phyloP scores from a whole-genome alignment of 2,797 vertebrate species.

The Danio tinwini region DNA sequence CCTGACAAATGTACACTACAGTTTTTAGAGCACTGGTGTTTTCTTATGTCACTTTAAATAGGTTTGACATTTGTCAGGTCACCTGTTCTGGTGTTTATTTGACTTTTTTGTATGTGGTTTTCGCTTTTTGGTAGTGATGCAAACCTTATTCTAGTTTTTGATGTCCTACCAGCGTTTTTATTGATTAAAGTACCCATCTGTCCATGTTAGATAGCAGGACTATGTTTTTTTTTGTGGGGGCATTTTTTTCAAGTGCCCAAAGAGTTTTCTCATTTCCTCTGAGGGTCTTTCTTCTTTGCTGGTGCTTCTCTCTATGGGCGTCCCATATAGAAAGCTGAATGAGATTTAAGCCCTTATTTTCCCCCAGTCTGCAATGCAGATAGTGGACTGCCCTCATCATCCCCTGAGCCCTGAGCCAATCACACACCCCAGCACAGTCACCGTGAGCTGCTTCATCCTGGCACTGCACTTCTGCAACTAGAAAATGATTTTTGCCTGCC shows the following conservation, averaged over 20 bases:
- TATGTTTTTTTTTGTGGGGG: too few relatives aligned
- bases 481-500: background rate
- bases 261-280: background rate
- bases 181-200: background rate
- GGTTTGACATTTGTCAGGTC: background rate
- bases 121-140: background rate
- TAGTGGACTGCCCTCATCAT: constrained; percentile 1
- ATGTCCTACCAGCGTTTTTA: background rate
- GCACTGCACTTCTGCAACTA: background rate
- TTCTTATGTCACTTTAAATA: background rate
- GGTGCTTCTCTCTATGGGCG: background rate
- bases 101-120: background rate
- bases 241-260: background rate
- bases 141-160: background rate
- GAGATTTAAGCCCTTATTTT: background rate
- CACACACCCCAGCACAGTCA: background rate
- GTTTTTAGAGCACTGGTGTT: background rate
- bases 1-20: background rate
- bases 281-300: background rate
- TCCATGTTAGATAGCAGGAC: background rate
- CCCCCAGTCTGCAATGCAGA: background rate
- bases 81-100: background rate
- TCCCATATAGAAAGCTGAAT: background rate
- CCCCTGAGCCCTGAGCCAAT: constrained; percentile 9
- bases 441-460: background rate